Evolutionary conservation across 2,797 vertebrate species (phyloP).

Genomic region (Hoplostethus atlanticus): DNA sequence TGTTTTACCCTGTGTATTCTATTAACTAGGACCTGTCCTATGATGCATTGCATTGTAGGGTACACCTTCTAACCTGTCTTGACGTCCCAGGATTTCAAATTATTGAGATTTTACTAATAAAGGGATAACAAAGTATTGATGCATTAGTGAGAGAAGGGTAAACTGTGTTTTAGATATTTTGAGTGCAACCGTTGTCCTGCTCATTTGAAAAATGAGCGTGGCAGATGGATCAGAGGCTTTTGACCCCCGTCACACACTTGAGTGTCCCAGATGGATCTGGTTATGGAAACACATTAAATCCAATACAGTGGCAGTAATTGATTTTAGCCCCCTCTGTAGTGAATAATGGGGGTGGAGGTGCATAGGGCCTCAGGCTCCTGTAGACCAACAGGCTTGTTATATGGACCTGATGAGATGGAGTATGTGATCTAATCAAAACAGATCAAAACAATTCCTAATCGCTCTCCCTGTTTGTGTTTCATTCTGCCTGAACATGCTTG

Average conservation of each 20-base stretch:
- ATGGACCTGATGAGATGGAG: constrained; percentile 21
- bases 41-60: background rate
- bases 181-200: constrained; percentile 13
- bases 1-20: background rate
- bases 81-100: background rate
- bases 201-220: constrained; percentile 34
- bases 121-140: constrained; percentile 9
- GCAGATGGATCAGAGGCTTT: constrained; percentile 39
- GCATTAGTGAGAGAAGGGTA: background rate
- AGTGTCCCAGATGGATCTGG: constrained; percentile 65
- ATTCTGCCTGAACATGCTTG: constrained; percentile 12
- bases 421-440: constrained; percentile 45
- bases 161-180: background rate
- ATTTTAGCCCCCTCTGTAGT: constrained; percentile 58
- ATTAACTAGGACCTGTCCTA: background rate
- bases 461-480: constrained; percentile 13
- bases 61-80: background rate
- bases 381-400: constrained; percentile 35
- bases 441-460: constrained; percentile 32
- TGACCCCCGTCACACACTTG: constrained; percentile 32
- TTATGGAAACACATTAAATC: constrained; percentile 60
- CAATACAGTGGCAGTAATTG: constrained; percentile 60
- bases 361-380: constrained; percentile 11
- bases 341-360: constrained; percentile 24
- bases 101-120: background rate